Evolutionary conservation across 2,797 vertebrate species (phyloP).

Genomic region (Enteromius argenteus): DNA sequence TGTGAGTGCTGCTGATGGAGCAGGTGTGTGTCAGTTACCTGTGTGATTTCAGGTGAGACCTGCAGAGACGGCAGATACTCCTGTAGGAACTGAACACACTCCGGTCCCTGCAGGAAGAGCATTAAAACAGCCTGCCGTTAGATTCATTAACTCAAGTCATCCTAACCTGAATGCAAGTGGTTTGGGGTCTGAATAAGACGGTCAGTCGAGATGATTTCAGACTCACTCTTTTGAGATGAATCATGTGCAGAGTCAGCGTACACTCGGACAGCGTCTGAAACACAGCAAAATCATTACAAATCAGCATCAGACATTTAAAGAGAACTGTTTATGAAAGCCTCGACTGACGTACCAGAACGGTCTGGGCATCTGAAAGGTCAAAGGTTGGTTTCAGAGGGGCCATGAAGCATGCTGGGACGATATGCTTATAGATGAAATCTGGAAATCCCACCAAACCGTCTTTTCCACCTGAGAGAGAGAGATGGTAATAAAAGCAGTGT

Average conservation of each 20-base stretch:
- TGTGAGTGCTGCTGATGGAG: background rate
- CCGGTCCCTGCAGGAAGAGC: slow-evolving; percentile 82
- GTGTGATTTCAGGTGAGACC: slow-evolving; percentile 93
- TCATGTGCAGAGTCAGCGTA: slow-evolving; percentile 92
- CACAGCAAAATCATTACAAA: background rate
- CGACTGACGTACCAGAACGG: slow-evolving; percentile 86
- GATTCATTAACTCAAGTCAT: background rate
- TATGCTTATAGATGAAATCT: slow-evolving; percentile 98
- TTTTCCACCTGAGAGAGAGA: slow-evolving; percentile 85
- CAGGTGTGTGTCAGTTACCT: slow-evolving; percentile 77
- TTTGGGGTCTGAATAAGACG: background rate
- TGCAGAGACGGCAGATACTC: slow-evolving; percentile 96
- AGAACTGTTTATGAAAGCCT: background rate
- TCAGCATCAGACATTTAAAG: background rate
- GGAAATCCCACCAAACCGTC: slow-evolving; percentile 95
- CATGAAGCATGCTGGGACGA: slow-evolving; percentile 95
- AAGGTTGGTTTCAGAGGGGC: slow-evolving; percentile 96
- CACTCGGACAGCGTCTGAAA: slow-evolving; percentile 93
- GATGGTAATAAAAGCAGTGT: background rate
- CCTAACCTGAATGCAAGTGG: background rate
- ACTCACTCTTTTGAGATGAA: slow-evolving; percentile 95
- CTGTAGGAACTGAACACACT: slow-evolving; percentile 95
- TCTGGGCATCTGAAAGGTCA: slow-evolving; percentile 96
- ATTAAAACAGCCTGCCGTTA: background rate
- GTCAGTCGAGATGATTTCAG: background rate